Percentiles rank a stretch among this genome's conserved stretches.
These are phyloP conservation scores for Bursaphelenchus mucronatus DNA, from an alignment of 1,140 invertebrate genomes.

Conservation along the genomic window DNA sequence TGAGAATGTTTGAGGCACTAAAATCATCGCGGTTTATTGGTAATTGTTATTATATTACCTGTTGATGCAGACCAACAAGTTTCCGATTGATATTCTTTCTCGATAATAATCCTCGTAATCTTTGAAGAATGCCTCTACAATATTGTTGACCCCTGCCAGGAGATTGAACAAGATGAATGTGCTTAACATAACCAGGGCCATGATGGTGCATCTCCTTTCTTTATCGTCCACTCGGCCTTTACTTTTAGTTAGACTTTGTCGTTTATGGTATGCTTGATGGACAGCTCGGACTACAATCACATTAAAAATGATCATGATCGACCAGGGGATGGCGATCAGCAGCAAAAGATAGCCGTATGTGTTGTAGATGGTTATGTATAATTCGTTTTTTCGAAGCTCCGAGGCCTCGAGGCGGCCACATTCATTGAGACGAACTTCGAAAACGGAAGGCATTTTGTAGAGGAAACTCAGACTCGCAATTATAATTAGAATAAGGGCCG, in stretches of 20 bases:
- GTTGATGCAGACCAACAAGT: conserved; percentile 55
- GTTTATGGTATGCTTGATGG: conserved; percentile 46
- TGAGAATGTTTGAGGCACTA: conserved; percentile 53
- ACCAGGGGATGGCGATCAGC: conserved; percentile 51
- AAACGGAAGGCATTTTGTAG: conserved; percentile 57
- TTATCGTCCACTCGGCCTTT: conserved; percentile 46
- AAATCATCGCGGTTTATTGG: conserved; percentile 16
- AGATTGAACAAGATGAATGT: conserved; percentile 57
- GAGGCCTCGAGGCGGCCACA: conserved; percentile 45
- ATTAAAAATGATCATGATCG: conserved; percentile 56
- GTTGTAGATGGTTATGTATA: conserved; percentile 56
- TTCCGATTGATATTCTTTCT: conserved; percentile 53
- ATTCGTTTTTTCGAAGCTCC: conserved; percentile 40
- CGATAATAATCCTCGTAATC: conserved; percentile 17
- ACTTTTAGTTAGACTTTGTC: conserved; percentile 35
- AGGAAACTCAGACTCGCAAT: conserved; percentile 29
- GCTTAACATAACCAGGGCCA: conserved; percentile 54
- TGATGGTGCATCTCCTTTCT: conserved; percentile 56
- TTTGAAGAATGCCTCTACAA: conserved; percentile 51
- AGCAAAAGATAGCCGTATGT: conserved; percentile 56
- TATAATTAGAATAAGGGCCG: conserved; percentile 22
- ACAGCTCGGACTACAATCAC: conserved; percentile 39
- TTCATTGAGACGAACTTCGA: conserved; percentile 54
- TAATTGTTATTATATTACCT: conserved; percentile 40
- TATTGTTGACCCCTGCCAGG: conserved; percentile 55